Conservation (phyloP, 1,140 invertebrate genomes). For the Rhyacophila brunnea region DNA sequence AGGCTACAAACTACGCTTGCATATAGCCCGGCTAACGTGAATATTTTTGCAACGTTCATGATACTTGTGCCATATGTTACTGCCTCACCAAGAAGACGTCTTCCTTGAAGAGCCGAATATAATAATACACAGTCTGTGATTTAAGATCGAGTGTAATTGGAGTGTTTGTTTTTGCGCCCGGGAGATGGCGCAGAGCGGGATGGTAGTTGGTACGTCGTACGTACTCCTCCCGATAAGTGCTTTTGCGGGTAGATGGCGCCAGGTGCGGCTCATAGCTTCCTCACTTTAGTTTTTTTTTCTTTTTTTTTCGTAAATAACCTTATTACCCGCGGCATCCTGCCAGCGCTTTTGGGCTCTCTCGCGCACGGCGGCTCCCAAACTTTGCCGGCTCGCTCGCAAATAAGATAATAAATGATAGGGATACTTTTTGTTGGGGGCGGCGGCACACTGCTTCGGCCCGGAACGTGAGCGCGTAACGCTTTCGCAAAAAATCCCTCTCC, state of each 20-base stretch:
- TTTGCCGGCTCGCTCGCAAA: no score
- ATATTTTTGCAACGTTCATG: slow-evolving; percentile 17
- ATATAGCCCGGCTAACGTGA: slow-evolving; percentile 17
- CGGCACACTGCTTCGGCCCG: no score
- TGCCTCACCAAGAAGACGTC: neutral
- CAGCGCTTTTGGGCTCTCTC: neutral
- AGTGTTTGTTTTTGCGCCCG: no score
- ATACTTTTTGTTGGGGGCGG: no score
- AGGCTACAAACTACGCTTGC: neutral
- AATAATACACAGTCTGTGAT: neutral
- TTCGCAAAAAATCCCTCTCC: no score
- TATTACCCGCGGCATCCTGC: neutral
- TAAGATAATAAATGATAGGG: no score
- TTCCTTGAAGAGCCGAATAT: neutral
- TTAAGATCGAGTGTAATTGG: neutral
- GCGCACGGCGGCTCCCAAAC: neutral
- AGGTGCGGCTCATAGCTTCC: slow-evolving; percentile 5
- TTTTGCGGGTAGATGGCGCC: neutral
- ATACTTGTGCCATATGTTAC: slow-evolving; percentile 20
- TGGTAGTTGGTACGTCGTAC: no score
- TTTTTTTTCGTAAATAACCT: neutral
- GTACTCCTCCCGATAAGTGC: no score
- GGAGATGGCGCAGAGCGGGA: no score
- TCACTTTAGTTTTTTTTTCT: neutral
- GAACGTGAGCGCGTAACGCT: no score